Conservation (phyloP, 2,113 vertebrate genomes). For the Dasyprocta punctata region DNA sequence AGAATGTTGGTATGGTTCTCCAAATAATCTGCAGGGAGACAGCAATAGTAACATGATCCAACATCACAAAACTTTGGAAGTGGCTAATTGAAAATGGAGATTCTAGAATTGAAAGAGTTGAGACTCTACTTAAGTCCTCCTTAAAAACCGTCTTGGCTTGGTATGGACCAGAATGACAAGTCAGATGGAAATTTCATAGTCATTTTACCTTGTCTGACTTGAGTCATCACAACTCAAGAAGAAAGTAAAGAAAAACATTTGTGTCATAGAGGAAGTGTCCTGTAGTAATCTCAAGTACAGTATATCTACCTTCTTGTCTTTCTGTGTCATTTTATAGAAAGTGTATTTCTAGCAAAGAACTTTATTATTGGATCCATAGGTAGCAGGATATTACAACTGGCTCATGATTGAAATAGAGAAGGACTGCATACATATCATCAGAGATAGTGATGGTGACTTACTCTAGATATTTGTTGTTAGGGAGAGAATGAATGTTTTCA, state of each 20-base stretch:
- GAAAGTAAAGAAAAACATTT: background rate
- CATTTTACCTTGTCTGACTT: background rate
- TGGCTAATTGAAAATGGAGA: background rate
- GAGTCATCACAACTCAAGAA: background rate
- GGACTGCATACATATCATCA: background rate
- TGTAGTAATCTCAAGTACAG: background rate
- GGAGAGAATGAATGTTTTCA: background rate
- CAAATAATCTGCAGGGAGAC: background rate
- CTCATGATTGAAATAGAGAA: background rate
- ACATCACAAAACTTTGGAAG: background rate
- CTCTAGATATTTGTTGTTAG: background rate
- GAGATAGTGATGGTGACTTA: background rate
- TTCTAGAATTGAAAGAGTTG: background rate
- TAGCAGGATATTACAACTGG: background rate
- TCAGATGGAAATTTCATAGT: background rate
- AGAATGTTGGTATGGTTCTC: background rate
- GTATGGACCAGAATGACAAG: background rate
- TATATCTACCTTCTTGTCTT: background rate
- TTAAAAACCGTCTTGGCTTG: background rate
- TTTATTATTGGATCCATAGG: background rate
- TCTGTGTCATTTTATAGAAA: background rate
- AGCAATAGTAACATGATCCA: background rate
- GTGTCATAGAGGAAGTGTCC: background rate
- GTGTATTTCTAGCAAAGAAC: background rate
- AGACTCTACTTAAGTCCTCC: background rate